Evolutionary conservation across 1,140 invertebrate species (phyloP).

Genomic region (Scaptomyza graminum): DNA sequence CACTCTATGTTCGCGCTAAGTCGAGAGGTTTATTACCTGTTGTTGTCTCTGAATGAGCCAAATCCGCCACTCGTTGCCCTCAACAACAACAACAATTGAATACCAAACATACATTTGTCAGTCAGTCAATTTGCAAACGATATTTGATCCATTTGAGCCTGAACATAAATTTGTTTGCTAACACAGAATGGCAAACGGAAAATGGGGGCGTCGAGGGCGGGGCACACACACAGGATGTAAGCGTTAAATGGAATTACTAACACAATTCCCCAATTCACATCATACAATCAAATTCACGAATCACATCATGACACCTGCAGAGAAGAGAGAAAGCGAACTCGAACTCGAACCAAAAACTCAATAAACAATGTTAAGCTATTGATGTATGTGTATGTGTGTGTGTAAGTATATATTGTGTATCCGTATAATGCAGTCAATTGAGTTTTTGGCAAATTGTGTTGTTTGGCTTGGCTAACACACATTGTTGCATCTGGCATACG

Average conservation of each 20-base stretch:
- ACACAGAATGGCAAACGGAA: constrained; percentile 9
- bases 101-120: constrained; percentile 71
- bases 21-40: background rate
- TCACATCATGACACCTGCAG: constrained; percentile 54
- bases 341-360: no score
- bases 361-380: constrained; percentile 4
- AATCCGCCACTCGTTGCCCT: background rate
- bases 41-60: background rate
- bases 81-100: constrained; percentile 31
- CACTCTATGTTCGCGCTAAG: background rate
- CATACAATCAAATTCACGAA: constrained; percentile 43
- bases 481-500: constrained; percentile 28
- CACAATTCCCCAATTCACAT: constrained; percentile 15
- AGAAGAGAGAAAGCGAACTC: constrained; percentile 6
- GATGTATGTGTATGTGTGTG: background rate
- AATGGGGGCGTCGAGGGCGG: background rate
- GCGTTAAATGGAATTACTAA: constrained; percentile 36
- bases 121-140: constrained; percentile 72
- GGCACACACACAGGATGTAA: no score
- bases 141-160: constrained; percentile 74
- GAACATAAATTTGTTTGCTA: constrained; percentile 75
- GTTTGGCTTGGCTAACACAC: background rate
- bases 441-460: constrained; percentile 50
- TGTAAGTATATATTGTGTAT: constrained; percentile 1
- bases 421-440: constrained; percentile 74